phyloP scores from a whole-genome alignment of 1,140 invertebrate genomes.

The Drosophila bifasciata region DNA sequence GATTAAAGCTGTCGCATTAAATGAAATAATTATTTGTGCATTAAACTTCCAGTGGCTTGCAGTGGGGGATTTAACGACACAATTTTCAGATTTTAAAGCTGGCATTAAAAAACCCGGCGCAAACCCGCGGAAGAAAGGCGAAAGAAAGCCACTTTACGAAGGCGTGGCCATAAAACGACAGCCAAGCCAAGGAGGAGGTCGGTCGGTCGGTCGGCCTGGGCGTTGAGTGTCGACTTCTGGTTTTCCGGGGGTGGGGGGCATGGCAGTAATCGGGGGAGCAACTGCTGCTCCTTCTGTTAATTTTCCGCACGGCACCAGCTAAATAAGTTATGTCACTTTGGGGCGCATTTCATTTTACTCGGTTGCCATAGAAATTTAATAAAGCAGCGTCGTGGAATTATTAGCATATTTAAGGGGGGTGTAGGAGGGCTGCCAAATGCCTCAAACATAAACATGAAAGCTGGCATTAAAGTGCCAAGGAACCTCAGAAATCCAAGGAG shows the following conservation, averaged over 20 bases:
- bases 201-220: too few species aligned
- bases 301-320: slow-evolving; percentile 60
- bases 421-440: slow-evolving; percentile 42
- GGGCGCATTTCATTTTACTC: slow-evolving; percentile 58
- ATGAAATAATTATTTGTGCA: slow-evolving; percentile 63
- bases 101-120: slow-evolving; percentile 55
- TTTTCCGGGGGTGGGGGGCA: slow-evolving; percentile 13
- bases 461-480: slow-evolving; percentile 14
- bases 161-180: slow-evolving; percentile 49
- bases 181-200: slow-evolving; percentile 11
- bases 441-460: slow-evolving; percentile 49
- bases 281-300: slow-evolving; percentile 47
- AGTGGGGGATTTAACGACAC: slow-evolving; percentile 52
- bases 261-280: neutral
- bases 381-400: slow-evolving; percentile 70
- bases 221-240: slow-evolving; percentile 23
- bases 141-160: slow-evolving; percentile 42
- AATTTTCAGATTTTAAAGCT: slow-evolving; percentile 56
- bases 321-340: slow-evolving; percentile 79
- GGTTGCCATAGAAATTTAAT: slow-evolving; percentile 78
- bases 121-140: slow-evolving; percentile 19
- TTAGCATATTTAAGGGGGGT: slow-evolving; percentile 72
- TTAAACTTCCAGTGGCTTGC: slow-evolving; percentile 46
- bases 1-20: slow-evolving; percentile 30
- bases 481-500: neutral